These are phyloP conservation scores for Pseudomugil tenellus DNA, from an alignment of 2,797 vertebrate genomes.

Conservation along the genomic window DNA sequence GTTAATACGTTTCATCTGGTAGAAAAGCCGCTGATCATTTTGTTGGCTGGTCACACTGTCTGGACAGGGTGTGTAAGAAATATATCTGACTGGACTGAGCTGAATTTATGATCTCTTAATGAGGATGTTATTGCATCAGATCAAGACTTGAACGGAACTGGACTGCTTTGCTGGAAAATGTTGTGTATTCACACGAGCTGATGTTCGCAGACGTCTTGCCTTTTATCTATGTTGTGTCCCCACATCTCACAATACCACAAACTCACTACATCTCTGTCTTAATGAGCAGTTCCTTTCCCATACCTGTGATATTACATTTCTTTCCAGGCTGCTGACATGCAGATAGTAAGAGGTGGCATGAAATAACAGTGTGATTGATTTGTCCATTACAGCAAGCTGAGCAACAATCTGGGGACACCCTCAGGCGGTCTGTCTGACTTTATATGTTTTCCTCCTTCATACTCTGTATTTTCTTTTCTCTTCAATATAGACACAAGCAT, in stretches of 20 bases:
- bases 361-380: slow-evolving; percentile 64
- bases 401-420: slow-evolving; percentile 46
- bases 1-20: slow-evolving; percentile 70
- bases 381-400: slow-evolving; percentile 63
- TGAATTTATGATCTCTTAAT: slow-evolving; percentile 33
- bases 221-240: slow-evolving; percentile 3
- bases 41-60: slow-evolving; percentile 42
- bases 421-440: slow-evolving; percentile 42
- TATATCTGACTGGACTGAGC: slow-evolving; percentile 27
- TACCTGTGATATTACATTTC: slow-evolving; percentile 56
- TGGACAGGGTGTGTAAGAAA: slow-evolving; percentile 23
- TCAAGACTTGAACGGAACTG: slow-evolving; percentile 16
- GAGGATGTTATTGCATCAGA: slow-evolving; percentile 12
- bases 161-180: slow-evolving; percentile 29
- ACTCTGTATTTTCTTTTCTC: slow-evolving; percentile 12
- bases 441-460: slow-evolving; percentile 19
- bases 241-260: slow-evolving; percentile 19
- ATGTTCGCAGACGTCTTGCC: background rate
- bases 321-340: slow-evolving; percentile 47
- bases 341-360: slow-evolving; percentile 43
- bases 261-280: slow-evolving; percentile 24
- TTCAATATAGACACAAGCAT: slow-evolving; percentile 16
- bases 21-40: slow-evolving; percentile 49
- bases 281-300: slow-evolving; percentile 30
- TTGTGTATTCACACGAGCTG: slow-evolving; percentile 6